phyloP scores from a whole-genome alignment of 2,797 vertebrate species.

The Xiphorhynchus erythropygius region DNA sequence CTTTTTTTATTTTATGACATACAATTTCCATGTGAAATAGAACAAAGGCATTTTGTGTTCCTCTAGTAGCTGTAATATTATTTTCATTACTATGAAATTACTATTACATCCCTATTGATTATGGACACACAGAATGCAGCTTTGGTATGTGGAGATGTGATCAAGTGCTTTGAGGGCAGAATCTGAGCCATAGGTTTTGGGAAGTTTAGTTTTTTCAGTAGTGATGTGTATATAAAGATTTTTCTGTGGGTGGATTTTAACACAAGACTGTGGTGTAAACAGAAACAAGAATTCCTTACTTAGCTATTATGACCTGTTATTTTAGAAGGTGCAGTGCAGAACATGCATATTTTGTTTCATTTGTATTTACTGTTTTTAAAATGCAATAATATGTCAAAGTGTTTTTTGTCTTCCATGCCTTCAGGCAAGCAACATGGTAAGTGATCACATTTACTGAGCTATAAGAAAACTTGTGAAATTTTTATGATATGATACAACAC shows the following conservation, averaged over 20 bases:
- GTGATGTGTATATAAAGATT: neutral
- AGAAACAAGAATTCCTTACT: neutral
- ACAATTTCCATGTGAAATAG: neutral
- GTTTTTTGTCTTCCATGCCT: conserved; percentile 86
- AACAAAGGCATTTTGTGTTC: neutral
- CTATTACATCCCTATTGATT: neutral
- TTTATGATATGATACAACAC: neutral
- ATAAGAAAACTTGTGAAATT: conserved; percentile 31
- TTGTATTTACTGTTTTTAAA: conserved; percentile 45
- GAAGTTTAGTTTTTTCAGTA: neutral
- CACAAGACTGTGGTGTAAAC: neutral
- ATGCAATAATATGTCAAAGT: conserved; percentile 67
- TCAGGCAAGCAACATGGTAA: conserved; percentile 99
- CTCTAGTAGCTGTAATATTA: neutral
- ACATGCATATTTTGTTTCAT: neutral
- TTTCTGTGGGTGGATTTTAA: neutral
- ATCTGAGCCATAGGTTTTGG: neutral
- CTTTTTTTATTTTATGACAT: neutral
- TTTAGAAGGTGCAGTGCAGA: neutral
- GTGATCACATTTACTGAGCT: conserved; percentile 76
- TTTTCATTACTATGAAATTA: neutral
- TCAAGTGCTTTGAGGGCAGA: neutral
- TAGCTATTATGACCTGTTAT: neutral
- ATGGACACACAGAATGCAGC: neutral
- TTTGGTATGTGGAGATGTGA: neutral